Conservation (phyloP, 2,797 vertebrate genomes). For the Chiloscyllium punctatum region DNA sequence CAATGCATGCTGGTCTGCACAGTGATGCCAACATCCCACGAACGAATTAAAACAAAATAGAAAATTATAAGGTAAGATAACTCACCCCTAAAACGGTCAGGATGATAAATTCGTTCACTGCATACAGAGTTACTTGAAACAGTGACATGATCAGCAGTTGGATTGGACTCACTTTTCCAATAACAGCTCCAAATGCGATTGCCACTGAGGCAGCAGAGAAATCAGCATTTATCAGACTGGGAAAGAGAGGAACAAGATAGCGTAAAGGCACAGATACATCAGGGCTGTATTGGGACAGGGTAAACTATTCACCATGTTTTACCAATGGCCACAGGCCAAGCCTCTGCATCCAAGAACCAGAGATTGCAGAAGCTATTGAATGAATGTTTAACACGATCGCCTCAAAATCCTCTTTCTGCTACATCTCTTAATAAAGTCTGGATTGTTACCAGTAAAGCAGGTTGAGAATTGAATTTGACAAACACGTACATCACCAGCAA, state of each 20-base stretch:
- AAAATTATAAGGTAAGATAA: neutral
- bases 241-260: conserved; percentile 5
- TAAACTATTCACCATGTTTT: neutral
- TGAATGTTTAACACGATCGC: neutral
- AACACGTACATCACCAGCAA: neutral
- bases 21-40: too few relatives aligned
- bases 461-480: neutral
- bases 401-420: neutral
- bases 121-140: conserved; percentile 80
- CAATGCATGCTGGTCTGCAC: too few relatives aligned
- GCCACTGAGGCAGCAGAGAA: conserved; percentile 84
- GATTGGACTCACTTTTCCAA: conserved; percentile 88
- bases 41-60: neutral
- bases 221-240: conserved; percentile 90
- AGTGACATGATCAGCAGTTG: conserved; percentile 85
- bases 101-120: conserved; percentile 86
- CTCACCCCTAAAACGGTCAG: conserved; percentile 77
- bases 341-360: neutral
- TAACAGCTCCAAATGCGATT: conserved; percentile 82
- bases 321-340: neutral
- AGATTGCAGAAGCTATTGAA: neutral
- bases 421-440: neutral
- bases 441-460: neutral
- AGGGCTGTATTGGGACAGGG: too few relatives aligned
- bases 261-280: neutral